Evolutionary conservation across 2,113 vertebrate genomes (phyloP).

Genomic region (Corapipo altera): DNA sequence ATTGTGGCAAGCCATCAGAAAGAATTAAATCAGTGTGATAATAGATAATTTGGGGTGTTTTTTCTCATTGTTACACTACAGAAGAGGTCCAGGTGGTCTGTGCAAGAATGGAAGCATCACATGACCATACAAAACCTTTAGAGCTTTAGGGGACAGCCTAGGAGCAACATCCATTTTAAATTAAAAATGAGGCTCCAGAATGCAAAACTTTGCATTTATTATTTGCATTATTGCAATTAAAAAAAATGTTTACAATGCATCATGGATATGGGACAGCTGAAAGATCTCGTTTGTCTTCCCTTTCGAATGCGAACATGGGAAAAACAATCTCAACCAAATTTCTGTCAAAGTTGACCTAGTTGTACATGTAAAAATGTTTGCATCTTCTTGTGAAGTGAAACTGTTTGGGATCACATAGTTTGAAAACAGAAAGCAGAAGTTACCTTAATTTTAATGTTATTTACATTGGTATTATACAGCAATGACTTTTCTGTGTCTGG

Average conservation of each 20-base stretch:
- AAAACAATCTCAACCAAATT: neutral
- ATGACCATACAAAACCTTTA: neutral
- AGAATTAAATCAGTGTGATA: neutral
- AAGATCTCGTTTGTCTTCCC: neutral
- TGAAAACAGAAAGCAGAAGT: conserved; percentile 49
- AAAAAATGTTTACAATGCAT: neutral
- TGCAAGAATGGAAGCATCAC: neutral
- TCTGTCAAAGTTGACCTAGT: neutral
- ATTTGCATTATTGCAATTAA: neutral
- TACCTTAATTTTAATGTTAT: conserved; percentile 7
- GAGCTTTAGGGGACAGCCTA: neutral
- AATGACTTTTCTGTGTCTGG: neutral
- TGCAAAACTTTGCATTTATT: neutral
- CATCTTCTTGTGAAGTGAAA: conserved; percentile 17
- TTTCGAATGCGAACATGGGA: neutral
- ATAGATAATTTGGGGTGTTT: neutral
- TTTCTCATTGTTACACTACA: neutral
- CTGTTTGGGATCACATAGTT: neutral
- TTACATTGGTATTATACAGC: conserved; percentile 22
- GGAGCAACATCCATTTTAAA: neutral
- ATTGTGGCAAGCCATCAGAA: neutral
- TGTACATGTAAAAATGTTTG: neutral
- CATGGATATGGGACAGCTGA: neutral
- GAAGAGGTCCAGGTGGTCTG: neutral
- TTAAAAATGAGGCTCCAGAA: neutral